Evolutionary conservation across 2,113 vertebrate genomes (phyloP), one percentile per base, ranked within the genome.

Genomic region (Motacilla alba): DNA sequence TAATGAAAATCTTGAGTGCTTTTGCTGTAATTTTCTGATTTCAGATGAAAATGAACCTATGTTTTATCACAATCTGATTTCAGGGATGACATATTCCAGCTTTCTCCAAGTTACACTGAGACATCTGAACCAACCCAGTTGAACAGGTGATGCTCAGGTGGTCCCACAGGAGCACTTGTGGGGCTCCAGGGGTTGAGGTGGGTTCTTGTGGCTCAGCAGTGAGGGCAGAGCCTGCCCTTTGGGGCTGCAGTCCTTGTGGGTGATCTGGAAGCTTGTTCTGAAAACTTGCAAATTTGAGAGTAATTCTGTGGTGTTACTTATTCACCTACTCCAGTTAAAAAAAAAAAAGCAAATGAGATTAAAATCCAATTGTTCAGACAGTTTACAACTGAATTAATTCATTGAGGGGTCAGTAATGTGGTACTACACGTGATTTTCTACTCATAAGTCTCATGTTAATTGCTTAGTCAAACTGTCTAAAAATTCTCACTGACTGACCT

Each of bases 311-410:
- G 28, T 80, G 47, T 52, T 88, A 47, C 43, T 44, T 50, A 63
- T 67, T 68, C n/a, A 35, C 18, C 33, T 52, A n/a, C 31, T 77
- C 4, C 23, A 67, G 19, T 58, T n/a, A n/a, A 23, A 7, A 18
- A 33, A 39, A 24, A 63, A 24, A 53, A 50, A 5, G 4, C 27
- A 85, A 94, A 78, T 70, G 70, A 79, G 16, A 62, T 87, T 87
- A n/a, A 95, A 93, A 35, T 83, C 7, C n/a, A 67, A 21, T 70
- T 81, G 20, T 91, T 93, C 82, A 72, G 23, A 17, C 41, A 39
- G 67, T 96, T 95, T 81, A 60, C 52, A 81, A 62, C 13, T 87
- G 47, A 69, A 93, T 15, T 19, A 87, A 94, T 90, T 91, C 20
- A 59, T 31, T 39, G 14, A 35, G 33, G 50, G 13, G 37, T 85